Evolutionary conservation across 2,888 invertebrate genomes (phyloP).

Genomic region (Barypeithes pellucidus): DNA sequence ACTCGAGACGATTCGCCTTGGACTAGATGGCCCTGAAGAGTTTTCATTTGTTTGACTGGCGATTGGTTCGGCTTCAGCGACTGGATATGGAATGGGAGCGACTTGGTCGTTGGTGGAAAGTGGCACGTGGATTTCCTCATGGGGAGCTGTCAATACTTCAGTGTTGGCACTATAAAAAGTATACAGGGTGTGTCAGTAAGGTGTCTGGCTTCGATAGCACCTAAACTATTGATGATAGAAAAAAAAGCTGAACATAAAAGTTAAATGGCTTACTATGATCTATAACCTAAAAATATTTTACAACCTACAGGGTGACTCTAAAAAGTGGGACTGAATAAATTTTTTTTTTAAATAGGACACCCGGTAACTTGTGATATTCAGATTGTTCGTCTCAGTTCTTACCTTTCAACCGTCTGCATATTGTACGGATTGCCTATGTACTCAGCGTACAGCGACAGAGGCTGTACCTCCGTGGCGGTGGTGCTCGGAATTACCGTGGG

Average conservation of each 20-base stretch:
- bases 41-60: conserved; percentile 12
- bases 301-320: no score
- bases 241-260: no score
- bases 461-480: conserved; percentile 61
- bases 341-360: no score
- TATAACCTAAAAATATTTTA: no score
- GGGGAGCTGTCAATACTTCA: neutral
- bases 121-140: neutral
- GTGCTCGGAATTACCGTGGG: conserved; percentile 58
- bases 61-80: neutral
- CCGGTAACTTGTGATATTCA: neutral
- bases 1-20: neutral
- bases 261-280: no score
- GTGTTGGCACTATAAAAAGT: neutral
- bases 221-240: no score
- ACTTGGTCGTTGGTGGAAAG: neutral
- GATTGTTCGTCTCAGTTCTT: neutral
- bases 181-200: no score
- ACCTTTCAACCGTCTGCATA: conserved; percentile 46
- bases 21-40: conserved; percentile 9
- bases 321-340: no score
- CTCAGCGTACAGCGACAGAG: conserved; percentile 72
- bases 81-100: neutral
- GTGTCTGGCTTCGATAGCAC: no score
- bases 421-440: conserved; percentile 76